phyloP scores from a whole-genome alignment of 2,113 vertebrate genomes.

The Noturus placidus region DNA sequence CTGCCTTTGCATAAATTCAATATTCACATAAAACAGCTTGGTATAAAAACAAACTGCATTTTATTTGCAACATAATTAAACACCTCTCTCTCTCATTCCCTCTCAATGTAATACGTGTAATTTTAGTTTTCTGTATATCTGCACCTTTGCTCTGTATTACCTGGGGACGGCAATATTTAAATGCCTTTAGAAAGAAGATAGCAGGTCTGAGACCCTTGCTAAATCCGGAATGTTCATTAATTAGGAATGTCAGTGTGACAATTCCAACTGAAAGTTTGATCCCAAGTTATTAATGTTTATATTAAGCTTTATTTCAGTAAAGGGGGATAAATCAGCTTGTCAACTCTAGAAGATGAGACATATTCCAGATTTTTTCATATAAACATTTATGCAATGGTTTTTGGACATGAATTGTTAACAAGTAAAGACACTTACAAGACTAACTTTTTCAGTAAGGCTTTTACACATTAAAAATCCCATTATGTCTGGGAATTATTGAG shows the following conservation, averaged over 20 bases:
- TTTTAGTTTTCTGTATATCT: conserved; percentile 65
- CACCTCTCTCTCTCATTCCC: not conserved
- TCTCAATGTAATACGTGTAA: conserved; percentile 60
- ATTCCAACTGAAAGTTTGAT: not conserved
- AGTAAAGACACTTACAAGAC: not conserved
- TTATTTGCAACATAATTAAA: not conserved
- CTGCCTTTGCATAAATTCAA: conserved; percentile 4
- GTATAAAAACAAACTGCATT: conserved; percentile 10
- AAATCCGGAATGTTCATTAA: conserved; percentile 35
- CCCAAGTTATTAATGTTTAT: not conserved
- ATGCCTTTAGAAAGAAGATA: conserved; percentile 58
- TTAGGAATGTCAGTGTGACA: not conserved
- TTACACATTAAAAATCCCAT: not conserved
- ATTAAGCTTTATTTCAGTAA: not conserved
- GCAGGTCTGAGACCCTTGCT: conserved; percentile 50
- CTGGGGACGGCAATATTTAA: conserved; percentile 61
- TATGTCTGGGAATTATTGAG: not conserved
- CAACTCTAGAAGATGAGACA: no score
- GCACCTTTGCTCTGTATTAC: conserved; percentile 70
- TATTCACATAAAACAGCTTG: conserved; percentile 18
- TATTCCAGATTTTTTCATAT: not conserved
- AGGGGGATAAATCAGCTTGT: not conserved
- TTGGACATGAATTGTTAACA: not conserved
- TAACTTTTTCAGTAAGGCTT: not conserved
- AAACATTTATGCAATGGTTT: not conserved